Conservation (phyloP, 1,140 invertebrate species). For the Phenacoccus solenopsis region DNA sequence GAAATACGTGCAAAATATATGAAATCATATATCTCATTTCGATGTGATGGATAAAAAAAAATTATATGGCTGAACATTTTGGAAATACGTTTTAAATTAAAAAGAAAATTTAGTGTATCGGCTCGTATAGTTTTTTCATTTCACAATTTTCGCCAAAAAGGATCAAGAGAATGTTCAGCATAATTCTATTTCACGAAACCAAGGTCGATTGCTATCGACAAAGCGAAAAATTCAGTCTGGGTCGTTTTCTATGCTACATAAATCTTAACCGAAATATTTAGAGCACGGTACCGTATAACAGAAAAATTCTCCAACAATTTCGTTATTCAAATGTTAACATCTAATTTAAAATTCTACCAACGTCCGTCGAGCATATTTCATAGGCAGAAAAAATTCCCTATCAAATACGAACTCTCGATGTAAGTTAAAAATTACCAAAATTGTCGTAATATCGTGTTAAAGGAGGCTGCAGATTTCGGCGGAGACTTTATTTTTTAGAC, state of each 20-base stretch:
- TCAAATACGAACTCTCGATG: neutral
- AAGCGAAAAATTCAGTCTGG: constrained; percentile 3
- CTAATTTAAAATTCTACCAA: neutral
- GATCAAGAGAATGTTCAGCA: neutral
- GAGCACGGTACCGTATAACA: neutral
- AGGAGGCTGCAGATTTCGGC: neutral
- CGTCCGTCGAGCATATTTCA: neutral
- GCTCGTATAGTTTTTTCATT: neutral
- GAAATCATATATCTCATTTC: neutral
- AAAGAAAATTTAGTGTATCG: neutral
- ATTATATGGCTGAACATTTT: neutral
- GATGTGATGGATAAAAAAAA: neutral
- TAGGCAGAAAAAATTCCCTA: neutral
- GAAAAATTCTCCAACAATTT: neutral
- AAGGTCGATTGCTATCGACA: constrained; percentile 12
- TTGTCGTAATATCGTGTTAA: neutral
- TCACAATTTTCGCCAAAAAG: neutral
- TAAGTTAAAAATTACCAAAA: neutral
- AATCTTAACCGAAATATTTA: constrained; percentile 10
- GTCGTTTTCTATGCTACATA: constrained; percentile 8
- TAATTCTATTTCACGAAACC: neutral
- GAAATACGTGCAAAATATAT: neutral
- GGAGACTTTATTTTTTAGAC: constrained; percentile 2
- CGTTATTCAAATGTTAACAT: neutral
- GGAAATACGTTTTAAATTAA: neutral